Conservation (phyloP, 2,888 invertebrate genomes). For the Pterostichus madidus region DNA sequence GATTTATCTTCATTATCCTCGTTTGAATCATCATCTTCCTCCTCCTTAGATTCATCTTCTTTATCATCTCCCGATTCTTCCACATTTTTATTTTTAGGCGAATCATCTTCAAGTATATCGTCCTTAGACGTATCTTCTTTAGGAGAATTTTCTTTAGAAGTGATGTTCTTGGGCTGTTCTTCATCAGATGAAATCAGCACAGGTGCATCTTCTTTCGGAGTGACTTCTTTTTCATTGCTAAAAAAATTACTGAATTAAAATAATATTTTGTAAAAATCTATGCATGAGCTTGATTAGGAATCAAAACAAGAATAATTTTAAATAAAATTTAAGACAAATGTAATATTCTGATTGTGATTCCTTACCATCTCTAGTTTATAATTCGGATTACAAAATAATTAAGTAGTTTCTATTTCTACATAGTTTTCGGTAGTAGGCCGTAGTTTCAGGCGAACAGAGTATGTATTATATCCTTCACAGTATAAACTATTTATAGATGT, state of each 20-base stretch:
- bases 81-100: background rate
- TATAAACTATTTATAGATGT: constrained; percentile 65
- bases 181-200: constrained; percentile 23
- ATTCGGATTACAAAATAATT: background rate
- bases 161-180: background rate
- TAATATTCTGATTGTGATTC: constrained; percentile 22
- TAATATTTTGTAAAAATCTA: constrained; percentile 54
- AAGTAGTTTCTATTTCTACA: constrained; percentile 24
- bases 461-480: constrained; percentile 59
- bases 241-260: constrained; percentile 66
- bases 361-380: constrained; percentile 39
- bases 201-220: constrained; percentile 53
- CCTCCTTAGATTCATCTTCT: constrained; percentile 13
- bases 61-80: constrained; percentile 1
- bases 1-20: constrained; percentile 62
- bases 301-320: constrained; percentile 41
- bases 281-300: constrained; percentile 34
- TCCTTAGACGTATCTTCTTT: constrained; percentile 23
- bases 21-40: constrained; percentile 6
- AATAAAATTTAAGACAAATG: background rate
- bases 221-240: constrained; percentile 58
- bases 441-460: background rate
- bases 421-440: constrained; percentile 15
- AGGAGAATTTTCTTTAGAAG: constrained; percentile 11
- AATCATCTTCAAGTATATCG: constrained; percentile 13